Conservation (phyloP, 2,797 vertebrate genomes). For the Esox masquinongy region DNA sequence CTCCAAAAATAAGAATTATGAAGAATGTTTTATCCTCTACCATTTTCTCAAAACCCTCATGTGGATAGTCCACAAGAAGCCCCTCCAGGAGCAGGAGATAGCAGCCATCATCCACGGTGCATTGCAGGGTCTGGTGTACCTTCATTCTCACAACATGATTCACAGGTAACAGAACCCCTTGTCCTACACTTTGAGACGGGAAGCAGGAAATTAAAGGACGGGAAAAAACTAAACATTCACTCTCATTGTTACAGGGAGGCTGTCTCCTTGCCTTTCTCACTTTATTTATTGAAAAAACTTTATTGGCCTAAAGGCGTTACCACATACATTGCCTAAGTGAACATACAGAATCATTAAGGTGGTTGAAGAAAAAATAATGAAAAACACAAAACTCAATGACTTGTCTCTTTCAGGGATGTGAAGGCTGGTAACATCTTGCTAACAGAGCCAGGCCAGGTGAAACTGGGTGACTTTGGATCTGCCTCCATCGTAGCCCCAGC, state of each 20-base stretch:
- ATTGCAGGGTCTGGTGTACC: slow-evolving; percentile 89
- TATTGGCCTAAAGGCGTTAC: neutral
- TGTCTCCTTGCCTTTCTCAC: neutral
- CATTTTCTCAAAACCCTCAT: slow-evolving; percentile 14
- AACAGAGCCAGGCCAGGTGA: slow-evolving; percentile 91
- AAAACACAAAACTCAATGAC: neutral
- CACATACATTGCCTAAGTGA: neutral
- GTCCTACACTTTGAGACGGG: neutral
- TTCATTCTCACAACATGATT: slow-evolving; percentile 96
- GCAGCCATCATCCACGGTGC: slow-evolving; percentile 92
- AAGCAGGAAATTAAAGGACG: neutral
- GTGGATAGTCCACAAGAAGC: slow-evolving; percentile 88
- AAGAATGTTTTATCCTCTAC: neutral
- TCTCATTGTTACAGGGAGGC: neutral
- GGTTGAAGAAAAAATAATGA: neutral
- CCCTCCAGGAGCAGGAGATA: slow-evolving; percentile 92
- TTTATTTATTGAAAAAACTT: neutral
- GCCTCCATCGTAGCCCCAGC: slow-evolving; percentile 90
- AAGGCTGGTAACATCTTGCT: slow-evolving; percentile 95
- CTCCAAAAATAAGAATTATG: no score
- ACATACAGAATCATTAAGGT: neutral
- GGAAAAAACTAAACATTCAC: neutral
- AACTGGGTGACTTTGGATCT: slow-evolving; percentile 92
- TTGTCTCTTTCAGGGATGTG: slow-evolving; percentile 79
- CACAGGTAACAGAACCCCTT: slow-evolving; percentile 79